Base-by-base conservation (phyloP, 2,113 vertebrate genomes). In the Corynorhinus townsendii region DNA sequence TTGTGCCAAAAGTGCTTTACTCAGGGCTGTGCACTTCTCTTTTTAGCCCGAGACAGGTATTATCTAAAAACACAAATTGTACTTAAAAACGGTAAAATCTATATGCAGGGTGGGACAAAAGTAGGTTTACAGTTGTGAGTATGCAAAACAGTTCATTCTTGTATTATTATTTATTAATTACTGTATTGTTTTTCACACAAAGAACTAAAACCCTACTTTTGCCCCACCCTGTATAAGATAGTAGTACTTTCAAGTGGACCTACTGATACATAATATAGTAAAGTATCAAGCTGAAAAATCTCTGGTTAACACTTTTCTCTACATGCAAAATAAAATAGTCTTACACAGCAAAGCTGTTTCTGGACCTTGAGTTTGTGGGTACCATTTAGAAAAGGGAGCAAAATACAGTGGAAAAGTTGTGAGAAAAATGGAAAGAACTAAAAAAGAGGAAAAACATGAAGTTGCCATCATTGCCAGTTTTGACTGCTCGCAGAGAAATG, bases 261-360 rank as follows among this genome's bases (percentile, higher is more conserved):
- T 95, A 91, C 5, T 86, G 64, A 93, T 90, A 95, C 12, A 35
- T 94, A 77, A 90, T 66, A 62, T 90, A 92, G 77, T 90, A 96
- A 96, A 96, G 79, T 76, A 84, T 95, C 95, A 96, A 96, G 71
- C 91, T 97, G 86, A 97, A 97, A 97, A 91, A 86, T 91, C 91
- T 97, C 95, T 92, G 96, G 97, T 97, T 97, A 95, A 69, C 79
- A 97, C 89, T 92, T 97, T 96, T 92, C 95, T 96, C 95, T 96
- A 95, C 73, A 89, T 96, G 85, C 79, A 98, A 96, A 97, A 95
- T 89, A 93, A 97, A 96, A 86, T 88, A 92, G 94, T 95, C 47
- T 93, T 95, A 91, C 3, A 89, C 59, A 95, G 69, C 14, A 35
- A 96, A 88, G 77, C 76, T 96, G 80, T 85, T 90, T 97, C 72